Evolutionary conservation across 2,113 vertebrate genomes (phyloP).

Genomic region (Mobula birostris): DNA sequence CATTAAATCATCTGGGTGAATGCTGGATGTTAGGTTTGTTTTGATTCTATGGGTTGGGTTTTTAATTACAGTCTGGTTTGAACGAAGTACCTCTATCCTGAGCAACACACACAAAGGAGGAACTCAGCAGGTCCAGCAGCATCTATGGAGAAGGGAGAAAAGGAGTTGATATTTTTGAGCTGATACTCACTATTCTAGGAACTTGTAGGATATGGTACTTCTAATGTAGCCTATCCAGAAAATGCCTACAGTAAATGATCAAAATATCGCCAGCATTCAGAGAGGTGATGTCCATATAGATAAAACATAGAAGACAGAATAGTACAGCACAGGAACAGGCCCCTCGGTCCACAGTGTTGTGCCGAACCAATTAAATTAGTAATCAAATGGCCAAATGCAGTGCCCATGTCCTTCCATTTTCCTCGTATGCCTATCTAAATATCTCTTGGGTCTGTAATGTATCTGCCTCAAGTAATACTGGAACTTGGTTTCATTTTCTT

Average conservation of each 20-base stretch:
- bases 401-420: too few relatives aligned
- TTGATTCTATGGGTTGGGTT: not conserved
- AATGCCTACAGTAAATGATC: not conserved
- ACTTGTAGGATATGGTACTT: not conserved
- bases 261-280: not conserved
- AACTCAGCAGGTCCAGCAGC: too few relatives aligned
- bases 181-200: too few relatives aligned
- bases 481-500: not conserved
- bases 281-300: not conserved
- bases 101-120: too few relatives aligned
- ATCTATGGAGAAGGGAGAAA: too few relatives aligned
- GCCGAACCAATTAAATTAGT: too few relatives aligned
- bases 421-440: too few relatives aligned
- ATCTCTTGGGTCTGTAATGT: too few relatives aligned
- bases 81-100: not conserved
- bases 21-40: not conserved
- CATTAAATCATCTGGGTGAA: not conserved
- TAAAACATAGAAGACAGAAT: not conserved
- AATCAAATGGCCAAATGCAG: too few relatives aligned
- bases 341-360: too few relatives aligned
- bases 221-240: not conserved
- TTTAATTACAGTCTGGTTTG: not conserved
- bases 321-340: too few relatives aligned
- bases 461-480: not conserved
- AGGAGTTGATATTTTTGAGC: too few relatives aligned